Evolutionary conservation across 2,888 invertebrate genomes (phyloP), one percentile per base, ranked within the genome.

Genomic region (Erebia palarica): DNA sequence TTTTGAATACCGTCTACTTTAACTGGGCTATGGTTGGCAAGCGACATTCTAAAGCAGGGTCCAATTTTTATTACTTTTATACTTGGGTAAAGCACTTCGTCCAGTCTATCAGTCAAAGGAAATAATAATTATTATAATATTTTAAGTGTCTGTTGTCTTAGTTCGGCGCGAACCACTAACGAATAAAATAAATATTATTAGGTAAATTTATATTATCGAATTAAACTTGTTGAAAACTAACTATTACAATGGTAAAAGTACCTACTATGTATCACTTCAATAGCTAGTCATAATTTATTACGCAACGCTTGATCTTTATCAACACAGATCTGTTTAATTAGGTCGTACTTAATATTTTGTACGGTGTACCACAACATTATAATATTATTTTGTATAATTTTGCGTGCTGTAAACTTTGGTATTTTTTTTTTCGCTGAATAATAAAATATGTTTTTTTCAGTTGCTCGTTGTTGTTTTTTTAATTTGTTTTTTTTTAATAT

Each of bases 401-500:
- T 57, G 65, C 57, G 65, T 57, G 42, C 21, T 66, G 57, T 66
- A 66, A 18, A 47, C 44, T 66, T 47, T 47, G 63, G 49, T 66
- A 73, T 73, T 73, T 73, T 47, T 55, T 64, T 71, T 67, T 64
- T 59, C n/a, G 18, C 67, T 67, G 67, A 58, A 16, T 49, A 67
- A 67, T 67, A 67, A 64, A 67, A 65, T 44, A 49, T 11, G 58
- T 58, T 67, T 67, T n/a, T 63, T 67, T 67, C 59, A 67, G 67
- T 67, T 67, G 59, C 59, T 49, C 21, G 18, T 49, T 67, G 67
- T 58, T 66, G 77, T 78, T 78, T 77, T 78, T 77, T 57, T 57
- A 77, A 78, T 77, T 76, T 79, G 79, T n/a, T n/a, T n/a, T n/a
- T 77, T 80, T 65, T 76, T 75, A 71, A 72, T 75, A 79, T 83